phyloP scores from a whole-genome alignment of 2,888 invertebrate species.

The Erannis defoliaria region DNA sequence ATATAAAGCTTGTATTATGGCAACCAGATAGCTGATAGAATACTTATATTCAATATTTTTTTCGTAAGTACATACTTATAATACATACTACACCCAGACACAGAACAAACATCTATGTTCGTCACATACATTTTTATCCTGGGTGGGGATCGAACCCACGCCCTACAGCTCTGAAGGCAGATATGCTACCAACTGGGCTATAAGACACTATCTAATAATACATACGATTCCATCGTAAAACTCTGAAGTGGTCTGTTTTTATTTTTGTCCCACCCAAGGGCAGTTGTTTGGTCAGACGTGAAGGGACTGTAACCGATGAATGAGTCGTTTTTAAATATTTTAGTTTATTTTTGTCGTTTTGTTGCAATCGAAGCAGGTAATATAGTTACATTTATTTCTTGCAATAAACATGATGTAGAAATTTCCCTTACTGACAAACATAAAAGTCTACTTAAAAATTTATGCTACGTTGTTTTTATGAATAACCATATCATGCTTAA shows the following conservation, averaged over 20 bases:
- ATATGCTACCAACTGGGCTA: no score
- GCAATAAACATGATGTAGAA: neutral
- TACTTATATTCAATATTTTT: no score
- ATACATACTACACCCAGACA: no score
- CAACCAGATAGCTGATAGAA: no score
- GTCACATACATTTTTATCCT: no score
- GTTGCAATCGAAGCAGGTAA: neutral
- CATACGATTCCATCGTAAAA: slow-evolving; percentile 23
- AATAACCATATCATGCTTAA: no score
- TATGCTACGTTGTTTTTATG: no score
- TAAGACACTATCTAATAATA: neutral
- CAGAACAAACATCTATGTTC: no score
- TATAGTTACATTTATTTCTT: neutral
- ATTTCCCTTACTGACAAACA: neutral
- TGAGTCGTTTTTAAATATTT: slow-evolving; percentile 31
- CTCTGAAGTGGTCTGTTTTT: slow-evolving; percentile 38
- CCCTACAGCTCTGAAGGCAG: no score
- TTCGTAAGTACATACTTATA: no score
- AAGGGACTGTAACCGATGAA: slow-evolving; percentile 32
- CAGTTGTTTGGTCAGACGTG: slow-evolving; percentile 37
- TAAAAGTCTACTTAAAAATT: neutral
- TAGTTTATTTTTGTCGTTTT: slow-evolving; percentile 20
- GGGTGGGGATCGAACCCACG: no score
- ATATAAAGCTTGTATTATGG: no score
- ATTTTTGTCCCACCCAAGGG: slow-evolving; percentile 40